Conservation (phyloP, 2,797 vertebrate genomes). For the Myioborus melanocephalus region DNA sequence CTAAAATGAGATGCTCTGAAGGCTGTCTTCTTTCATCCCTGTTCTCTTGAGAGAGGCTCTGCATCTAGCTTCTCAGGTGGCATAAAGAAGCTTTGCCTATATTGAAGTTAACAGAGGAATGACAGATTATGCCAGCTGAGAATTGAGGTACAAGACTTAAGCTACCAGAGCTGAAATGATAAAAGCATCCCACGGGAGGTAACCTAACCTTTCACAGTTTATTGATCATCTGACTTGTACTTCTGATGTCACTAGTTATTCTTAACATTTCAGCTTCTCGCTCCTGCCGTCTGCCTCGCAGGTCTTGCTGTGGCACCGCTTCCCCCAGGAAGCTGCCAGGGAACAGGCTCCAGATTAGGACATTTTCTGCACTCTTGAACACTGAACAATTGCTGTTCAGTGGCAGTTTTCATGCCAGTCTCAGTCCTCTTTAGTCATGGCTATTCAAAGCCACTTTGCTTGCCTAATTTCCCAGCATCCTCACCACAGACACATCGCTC, state of each 20-base stretch:
- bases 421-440: neutral
- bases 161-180: neutral
- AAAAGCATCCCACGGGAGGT: neutral
- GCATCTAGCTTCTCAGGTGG: neutral
- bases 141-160: neutral
- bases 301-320: neutral
- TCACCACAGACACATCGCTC: neutral
- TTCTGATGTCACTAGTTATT: neutral
- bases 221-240: slow-evolving; percentile 13
- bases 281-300: fast-evolving
- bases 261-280: neutral
- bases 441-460: neutral
- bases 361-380: neutral
- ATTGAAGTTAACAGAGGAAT: neutral
- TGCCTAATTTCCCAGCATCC: neutral
- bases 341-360: neutral
- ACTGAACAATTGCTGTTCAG: neutral
- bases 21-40: neutral
- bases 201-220: slow-evolving; percentile 15
- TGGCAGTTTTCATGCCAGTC: neutral
- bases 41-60: neutral
- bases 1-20: neutral
- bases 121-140: neutral
- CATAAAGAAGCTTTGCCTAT: neutral
- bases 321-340: neutral